Base-by-base conservation (phyloP, 2,888 invertebrate genomes). In the Argyra leucocephala region DNA sequence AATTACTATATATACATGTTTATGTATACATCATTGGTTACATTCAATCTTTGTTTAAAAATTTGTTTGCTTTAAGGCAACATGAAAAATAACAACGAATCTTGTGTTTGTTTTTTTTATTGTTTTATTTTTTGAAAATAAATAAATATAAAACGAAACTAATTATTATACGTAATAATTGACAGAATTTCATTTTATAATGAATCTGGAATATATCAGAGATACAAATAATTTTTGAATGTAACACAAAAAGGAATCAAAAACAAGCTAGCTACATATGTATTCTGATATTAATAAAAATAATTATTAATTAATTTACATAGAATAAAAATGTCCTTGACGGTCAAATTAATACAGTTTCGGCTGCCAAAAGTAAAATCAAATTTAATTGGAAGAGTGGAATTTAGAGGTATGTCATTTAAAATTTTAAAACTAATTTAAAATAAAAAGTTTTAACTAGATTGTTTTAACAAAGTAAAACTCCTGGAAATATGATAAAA, bases 371-470 rank as follows among this genome's bases (percentile, higher is more conserved):
- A 86, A 78, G 83, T 83, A 73, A 88, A 86, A 75, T 84, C 84
- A 15, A 88, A 88, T 70, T 86, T 87, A 74, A 83, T 84, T 69
- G 87, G 84, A 63, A 85, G 86, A 70, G 80, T 88, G 69, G 87
- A 87, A 70, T 92, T 92, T 75, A 81, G 92, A 82, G 91, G 92
- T 92, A 82, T 84, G 86, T 71, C n/a, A n/a, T n/a, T n/a, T n/a
- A n/a, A n/a, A n/a, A n/a, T n/a, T n/a, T n/a, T n/a, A n/a, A n/a
- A n/a, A n/a, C n/a, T n/a, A n/a, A n/a, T n/a, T n/a, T n/a, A n/a
- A n/a, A n/a, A n/a, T n/a, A n/a, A n/a, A n/a, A n/a, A n/a, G n/a
- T n/a, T n/a, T n/a, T n/a, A n/a, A n/a, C n/a, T n/a, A n/a, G n/a
- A n/a, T n/a, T n/a, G n/a, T n/a, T n/a, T n/a, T n/a, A n/a, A n/a